These are phyloP conservation scores for Strongylocentrotus purpuratus DNA, from an alignment of 35 echinoderm and acorn worm species.

Conservation along the genomic window DNA sequence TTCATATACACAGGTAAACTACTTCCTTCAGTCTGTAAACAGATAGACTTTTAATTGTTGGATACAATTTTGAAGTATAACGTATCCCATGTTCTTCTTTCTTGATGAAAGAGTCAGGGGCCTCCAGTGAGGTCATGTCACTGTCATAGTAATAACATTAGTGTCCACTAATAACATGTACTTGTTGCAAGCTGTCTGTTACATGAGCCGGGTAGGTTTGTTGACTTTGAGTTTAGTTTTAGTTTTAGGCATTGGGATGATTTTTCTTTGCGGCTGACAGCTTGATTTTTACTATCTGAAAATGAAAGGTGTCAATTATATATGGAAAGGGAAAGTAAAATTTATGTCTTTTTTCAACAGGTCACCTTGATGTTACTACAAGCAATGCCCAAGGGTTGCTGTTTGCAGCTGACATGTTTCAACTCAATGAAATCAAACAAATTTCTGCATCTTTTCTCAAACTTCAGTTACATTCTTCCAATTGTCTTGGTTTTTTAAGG, in stretches of 20 bases:
- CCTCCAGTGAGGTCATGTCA: too few relatives aligned
- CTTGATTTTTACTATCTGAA: background rate
- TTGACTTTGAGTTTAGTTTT: too few relatives aligned
- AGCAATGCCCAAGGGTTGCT: slow-evolving; percentile 79
- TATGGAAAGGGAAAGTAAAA: background rate
- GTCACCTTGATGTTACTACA: slow-evolving; percentile 67
- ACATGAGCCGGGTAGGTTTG: too few relatives aligned
- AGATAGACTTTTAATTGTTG: too few relatives aligned
- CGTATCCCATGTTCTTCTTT: too few relatives aligned
- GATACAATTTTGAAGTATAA: too few relatives aligned
- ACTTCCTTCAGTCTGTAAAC: background rate
- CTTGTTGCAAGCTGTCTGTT: too few relatives aligned
- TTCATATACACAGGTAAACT: slow-evolving; percentile 88
- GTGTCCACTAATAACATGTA: too few relatives aligned
- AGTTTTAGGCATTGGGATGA: too few relatives aligned
- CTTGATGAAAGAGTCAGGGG: too few relatives aligned
- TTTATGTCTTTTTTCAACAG: slow-evolving; percentile 48
- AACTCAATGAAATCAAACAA: slow-evolving; percentile 72
- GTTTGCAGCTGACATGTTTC: slow-evolving; percentile 89
- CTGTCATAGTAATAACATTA: too few relatives aligned
- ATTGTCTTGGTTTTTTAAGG: slow-evolving; percentile 84
- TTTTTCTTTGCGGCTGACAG: too few relatives aligned
- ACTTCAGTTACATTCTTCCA: slow-evolving; percentile 84
- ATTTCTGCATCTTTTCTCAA: slow-evolving; percentile 80
- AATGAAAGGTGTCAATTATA: background rate